Evolutionary conservation across 2,888 invertebrate species (phyloP).

Genomic region (Mellilla xanthometata): DNA sequence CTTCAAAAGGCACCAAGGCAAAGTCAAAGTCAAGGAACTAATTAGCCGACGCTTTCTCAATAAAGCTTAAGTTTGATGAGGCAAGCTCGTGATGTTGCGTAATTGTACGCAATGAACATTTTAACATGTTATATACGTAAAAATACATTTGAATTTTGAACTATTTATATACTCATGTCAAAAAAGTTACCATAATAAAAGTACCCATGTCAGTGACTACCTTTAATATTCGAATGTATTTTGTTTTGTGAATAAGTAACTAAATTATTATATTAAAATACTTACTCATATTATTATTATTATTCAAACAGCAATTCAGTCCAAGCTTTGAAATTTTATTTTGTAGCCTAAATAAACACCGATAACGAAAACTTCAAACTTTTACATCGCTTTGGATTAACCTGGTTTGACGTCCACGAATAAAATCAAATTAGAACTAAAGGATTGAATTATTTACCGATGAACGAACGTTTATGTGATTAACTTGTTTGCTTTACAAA

Average conservation of each 20-base stretch:
- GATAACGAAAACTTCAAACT: conserved; percentile 7
- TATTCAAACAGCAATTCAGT: conserved; percentile 2
- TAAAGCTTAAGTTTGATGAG: conserved; percentile 1
- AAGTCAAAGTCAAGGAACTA: too few species aligned
- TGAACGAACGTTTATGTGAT: conserved; percentile 18
- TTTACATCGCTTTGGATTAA: conserved; percentile 7
- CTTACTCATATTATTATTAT: too few species aligned
- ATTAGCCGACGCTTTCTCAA: not conserved
- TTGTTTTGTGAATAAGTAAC: too few species aligned
- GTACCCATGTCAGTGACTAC: too few species aligned
- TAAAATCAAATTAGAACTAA: conserved; percentile 17
- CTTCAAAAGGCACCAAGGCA: too few species aligned
- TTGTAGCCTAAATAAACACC: conserved; percentile 6
- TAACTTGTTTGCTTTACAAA: conserved; percentile 17
- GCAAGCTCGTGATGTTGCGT: not conserved
- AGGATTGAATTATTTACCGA: conserved; percentile 22
- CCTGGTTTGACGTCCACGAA: conserved; percentile 5
- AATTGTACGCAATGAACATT: not conserved
- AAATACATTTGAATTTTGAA: too few species aligned
- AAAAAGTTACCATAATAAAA: too few species aligned
- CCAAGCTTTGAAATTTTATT: not conserved
- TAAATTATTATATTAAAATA: too few species aligned
- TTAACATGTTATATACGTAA: too few species aligned
- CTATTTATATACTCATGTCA: too few species aligned
- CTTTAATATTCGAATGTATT: too few species aligned